Evolutionary conservation across 1,140 invertebrate species (phyloP).

Genomic region (Ips typographus): DNA sequence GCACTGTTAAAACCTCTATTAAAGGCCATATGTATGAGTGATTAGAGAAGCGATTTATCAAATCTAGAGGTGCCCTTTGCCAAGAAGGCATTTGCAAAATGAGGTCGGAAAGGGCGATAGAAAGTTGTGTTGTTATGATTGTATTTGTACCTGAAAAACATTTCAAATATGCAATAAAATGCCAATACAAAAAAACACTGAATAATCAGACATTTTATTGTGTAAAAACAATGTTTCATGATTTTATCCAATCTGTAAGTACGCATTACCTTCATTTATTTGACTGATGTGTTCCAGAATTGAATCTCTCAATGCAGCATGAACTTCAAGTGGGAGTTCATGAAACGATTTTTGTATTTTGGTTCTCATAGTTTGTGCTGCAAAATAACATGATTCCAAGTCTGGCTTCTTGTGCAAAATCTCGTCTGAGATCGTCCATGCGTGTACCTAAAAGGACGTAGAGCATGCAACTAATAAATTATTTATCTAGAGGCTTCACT

Average conservation of each 20-base stretch:
- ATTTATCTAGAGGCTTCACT: constrained; percentile 38
- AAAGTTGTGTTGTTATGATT: constrained; percentile 89
- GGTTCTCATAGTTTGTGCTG: constrained; percentile 94
- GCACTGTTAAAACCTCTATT: constrained; percentile 87
- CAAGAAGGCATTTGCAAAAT: constrained; percentile 92
- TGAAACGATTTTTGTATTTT: constrained; percentile 94
- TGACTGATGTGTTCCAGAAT: constrained; percentile 86
- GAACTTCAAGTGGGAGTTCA: constrained; percentile 85
- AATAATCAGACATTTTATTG: neutral
- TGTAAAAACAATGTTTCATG: neutral
- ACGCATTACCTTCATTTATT: constrained; percentile 63
- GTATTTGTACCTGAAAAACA: constrained; percentile 63
- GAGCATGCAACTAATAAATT: constrained; percentile 7
- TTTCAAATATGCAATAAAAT: neutral
- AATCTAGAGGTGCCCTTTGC: constrained; percentile 83
- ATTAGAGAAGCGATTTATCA: constrained; percentile 73
- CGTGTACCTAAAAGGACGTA: constrained; percentile 54
- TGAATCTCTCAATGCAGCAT: constrained; percentile 86
- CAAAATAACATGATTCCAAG: constrained; percentile 93
- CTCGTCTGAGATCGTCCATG: constrained; percentile 94
- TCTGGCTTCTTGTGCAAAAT: constrained; percentile 84
- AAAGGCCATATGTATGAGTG: constrained; percentile 73
- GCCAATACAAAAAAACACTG: neutral
- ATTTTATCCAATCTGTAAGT: neutral
- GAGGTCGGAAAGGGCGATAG: constrained; percentile 88